These are phyloP conservation scores for Atrina japonica DNA, from an alignment of 2,888 invertebrate species.

Conservation along the genomic window DNA sequence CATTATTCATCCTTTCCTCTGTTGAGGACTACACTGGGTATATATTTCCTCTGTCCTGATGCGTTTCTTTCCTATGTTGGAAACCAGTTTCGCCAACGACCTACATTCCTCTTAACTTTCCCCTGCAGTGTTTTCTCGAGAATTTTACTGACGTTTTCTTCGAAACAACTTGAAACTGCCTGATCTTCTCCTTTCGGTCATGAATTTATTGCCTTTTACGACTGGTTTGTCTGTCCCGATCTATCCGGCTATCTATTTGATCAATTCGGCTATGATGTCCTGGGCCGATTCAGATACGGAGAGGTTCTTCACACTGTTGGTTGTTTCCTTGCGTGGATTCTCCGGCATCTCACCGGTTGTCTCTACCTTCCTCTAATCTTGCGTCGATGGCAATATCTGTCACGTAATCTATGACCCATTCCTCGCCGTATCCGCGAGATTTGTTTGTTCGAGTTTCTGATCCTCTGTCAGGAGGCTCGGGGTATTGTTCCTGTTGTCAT, in stretches of 20 bases:
- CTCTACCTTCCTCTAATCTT: too few relatives aligned
- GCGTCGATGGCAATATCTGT: too few relatives aligned
- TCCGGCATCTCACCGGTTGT: too few relatives aligned
- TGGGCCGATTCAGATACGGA: background rate
- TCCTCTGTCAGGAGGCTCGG: too few relatives aligned
- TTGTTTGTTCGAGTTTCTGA: too few relatives aligned
- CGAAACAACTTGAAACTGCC: background rate
- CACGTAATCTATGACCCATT: too few relatives aligned
- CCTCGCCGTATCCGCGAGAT: too few relatives aligned
- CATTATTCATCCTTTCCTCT: slow-evolving; percentile 9
- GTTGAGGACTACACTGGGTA: slow-evolving; percentile 2
- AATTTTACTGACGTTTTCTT: background rate
- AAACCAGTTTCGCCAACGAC: too few relatives aligned
- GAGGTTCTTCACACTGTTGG: background rate
- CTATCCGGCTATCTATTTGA: background rate
- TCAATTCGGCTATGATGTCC: background rate
- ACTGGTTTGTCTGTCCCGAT: background rate
- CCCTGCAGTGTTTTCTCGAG: background rate
- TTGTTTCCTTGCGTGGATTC: too few relatives aligned
- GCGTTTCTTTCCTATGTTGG: background rate
- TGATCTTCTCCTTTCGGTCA: background rate
- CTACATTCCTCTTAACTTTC: background rate
- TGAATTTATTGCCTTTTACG: background rate
- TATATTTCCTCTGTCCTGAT: background rate
- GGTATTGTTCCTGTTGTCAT: too few relatives aligned